Evolutionary conservation across 2,888 invertebrate species (phyloP).

Genomic region (Oxytorus armatus): DNA sequence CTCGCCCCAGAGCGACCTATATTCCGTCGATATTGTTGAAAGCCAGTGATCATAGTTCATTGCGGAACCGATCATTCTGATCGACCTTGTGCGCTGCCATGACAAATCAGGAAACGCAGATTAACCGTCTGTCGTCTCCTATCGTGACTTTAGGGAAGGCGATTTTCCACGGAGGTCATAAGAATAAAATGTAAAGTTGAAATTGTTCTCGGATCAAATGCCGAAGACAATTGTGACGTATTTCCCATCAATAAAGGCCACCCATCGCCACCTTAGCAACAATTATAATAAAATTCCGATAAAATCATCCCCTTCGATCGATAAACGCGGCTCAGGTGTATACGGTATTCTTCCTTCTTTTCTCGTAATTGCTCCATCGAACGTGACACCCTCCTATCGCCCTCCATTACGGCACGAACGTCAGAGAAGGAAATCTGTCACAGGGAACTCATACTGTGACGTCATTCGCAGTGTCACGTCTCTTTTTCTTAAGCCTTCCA

Average conservation of each 20-base stretch:
- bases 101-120: conserved; percentile 37
- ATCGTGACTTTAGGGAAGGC: not conserved
- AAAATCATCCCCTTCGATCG: conserved; percentile 23
- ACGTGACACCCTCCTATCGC: not conserved
- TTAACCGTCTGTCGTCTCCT: not conserved
- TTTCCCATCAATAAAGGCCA: conserved; percentile 32
- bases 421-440: no score
- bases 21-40: conserved; percentile 23
- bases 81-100: conserved; percentile 24
- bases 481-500: no score
- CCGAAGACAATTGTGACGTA: not conserved
- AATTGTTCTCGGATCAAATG: conserved; percentile 44
- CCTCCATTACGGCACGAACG: no score
- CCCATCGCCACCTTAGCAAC: not conserved
- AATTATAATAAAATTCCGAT: conserved; percentile 45
- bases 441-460: no score
- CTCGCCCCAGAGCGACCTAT: conserved; percentile 49
- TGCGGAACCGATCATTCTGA: conserved; percentile 42
- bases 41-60: conserved; percentile 15
- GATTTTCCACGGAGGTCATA: not conserved
- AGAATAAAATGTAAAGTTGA: conserved; percentile 13
- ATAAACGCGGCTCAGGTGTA: not conserved
- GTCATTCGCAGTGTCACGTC: conserved; percentile 31
- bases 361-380: conserved; percentile 10
- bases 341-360: not conserved